Conservation (phyloP, 2,113 vertebrate species). For the Aptenodytes patagonicus region DNA sequence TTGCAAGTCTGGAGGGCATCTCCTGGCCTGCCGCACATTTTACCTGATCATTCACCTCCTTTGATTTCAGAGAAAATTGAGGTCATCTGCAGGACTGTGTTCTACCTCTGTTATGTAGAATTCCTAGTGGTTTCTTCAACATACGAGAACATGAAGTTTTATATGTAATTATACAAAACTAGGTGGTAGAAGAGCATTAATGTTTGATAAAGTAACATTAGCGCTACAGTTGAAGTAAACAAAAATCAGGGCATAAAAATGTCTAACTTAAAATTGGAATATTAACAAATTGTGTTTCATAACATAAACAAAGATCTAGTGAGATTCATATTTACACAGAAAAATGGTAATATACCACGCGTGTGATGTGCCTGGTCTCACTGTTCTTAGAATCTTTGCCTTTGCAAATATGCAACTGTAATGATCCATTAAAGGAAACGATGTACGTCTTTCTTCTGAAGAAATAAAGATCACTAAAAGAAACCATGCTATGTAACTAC, state of each 20-base stretch:
- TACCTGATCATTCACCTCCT: not conserved
- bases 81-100: not conserved
- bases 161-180: not conserved
- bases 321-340: not conserved
- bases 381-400: not conserved
- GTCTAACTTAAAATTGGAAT: not conserved
- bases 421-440: not conserved
- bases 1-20: not conserved
- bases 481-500: not conserved
- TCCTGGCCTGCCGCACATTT: not conserved
- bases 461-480: not conserved
- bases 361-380: not conserved
- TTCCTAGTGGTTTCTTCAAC: not conserved
- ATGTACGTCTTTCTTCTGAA: not conserved
- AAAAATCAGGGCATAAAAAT: not conserved
- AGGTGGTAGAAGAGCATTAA: not conserved
- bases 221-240: not conserved
- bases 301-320: not conserved
- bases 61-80: not conserved
- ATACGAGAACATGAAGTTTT: not conserved
- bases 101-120: not conserved
- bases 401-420: not conserved
- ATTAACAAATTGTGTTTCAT: not conserved
- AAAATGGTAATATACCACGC: not conserved
- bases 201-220: not conserved